These are phyloP conservation scores for Haliaeetus leucogaster DNA, from an alignment of 2,113 vertebrate genomes.

Conservation along the genomic window DNA sequence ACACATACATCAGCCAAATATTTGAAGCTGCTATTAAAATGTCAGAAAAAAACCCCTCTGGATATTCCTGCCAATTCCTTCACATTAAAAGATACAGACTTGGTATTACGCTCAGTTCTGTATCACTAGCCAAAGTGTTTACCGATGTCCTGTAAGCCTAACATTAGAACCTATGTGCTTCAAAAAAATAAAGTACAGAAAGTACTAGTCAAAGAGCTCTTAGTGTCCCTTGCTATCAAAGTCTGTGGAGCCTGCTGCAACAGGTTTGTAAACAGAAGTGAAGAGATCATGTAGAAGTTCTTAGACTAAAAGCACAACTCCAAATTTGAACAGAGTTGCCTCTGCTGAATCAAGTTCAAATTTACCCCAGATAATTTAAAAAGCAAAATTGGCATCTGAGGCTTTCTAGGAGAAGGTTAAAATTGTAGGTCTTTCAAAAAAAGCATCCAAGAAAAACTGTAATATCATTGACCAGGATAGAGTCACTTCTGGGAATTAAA, in stretches of 20 bases:
- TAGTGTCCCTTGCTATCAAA: neutral
- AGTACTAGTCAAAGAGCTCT: neutral
- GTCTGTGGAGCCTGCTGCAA: neutral
- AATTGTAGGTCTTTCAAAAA: neutral
- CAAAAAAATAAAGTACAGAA: neutral
- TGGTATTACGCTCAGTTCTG: neutral
- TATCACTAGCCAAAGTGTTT: neutral
- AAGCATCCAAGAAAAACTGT: neutral
- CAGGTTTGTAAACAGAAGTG: neutral
- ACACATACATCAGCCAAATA: neutral
- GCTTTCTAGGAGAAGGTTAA: neutral
- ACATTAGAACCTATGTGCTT: neutral
- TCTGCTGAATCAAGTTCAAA: neutral
- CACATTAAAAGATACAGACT: neutral
- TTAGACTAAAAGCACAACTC: neutral
- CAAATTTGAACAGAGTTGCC: neutral
- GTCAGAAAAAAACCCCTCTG: neutral
- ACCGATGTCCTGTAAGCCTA: neutral
- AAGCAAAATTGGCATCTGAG: neutral
- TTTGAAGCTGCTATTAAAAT: neutral
- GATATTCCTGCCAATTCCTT: neutral
- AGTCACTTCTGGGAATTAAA: slow-evolving; percentile 23
- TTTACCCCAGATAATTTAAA: neutral
- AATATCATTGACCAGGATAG: neutral
- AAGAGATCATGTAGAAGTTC: neutral